Evolutionary conservation across 2,797 vertebrate species (phyloP).

Genomic region (Typhlichthys subterraneus): DNA sequence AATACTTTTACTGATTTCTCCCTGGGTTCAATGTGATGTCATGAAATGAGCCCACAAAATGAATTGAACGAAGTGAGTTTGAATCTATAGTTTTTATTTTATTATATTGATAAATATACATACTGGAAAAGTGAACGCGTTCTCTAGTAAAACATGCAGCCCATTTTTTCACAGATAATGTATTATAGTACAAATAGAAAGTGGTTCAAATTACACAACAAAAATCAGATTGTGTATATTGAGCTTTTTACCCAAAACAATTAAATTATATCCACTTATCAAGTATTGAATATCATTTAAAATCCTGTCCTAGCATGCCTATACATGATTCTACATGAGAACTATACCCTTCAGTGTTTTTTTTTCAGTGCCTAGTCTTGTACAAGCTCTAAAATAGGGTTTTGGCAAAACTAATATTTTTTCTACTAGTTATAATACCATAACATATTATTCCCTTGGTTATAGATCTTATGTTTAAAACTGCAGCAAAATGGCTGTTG

Average conservation of each 20-base stretch:
- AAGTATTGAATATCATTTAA: background rate
- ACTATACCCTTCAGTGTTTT: background rate
- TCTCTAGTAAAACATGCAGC: conserved; percentile 18
- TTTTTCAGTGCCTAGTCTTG: background rate
- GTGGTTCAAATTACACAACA: conserved; percentile 5
- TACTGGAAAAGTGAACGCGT: conserved; percentile 24
- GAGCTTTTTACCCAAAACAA: conserved; percentile 28
- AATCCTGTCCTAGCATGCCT: background rate
- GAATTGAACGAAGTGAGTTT: background rate
- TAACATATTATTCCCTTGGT: too few species aligned
- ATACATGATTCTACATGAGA: background rate
- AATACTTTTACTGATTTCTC: conserved; percentile 70
- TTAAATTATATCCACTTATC: conserved; percentile 1
- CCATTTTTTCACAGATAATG: conserved; percentile 22
- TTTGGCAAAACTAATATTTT: too few species aligned
- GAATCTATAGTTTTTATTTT: conserved; percentile 38
- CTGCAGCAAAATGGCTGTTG: background rate
- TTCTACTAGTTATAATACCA: too few species aligned
- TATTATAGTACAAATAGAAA: conserved; percentile 22
- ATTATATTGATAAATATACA: conserved; percentile 43
- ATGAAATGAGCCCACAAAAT: background rate
- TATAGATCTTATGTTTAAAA: background rate
- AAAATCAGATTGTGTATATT: conserved; percentile 2
- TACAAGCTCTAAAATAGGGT: background rate
- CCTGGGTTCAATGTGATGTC: background rate